These are phyloP conservation scores for Clamator glandarius DNA, from an alignment of 2,797 vertebrate species.

Conservation along the genomic window DNA sequence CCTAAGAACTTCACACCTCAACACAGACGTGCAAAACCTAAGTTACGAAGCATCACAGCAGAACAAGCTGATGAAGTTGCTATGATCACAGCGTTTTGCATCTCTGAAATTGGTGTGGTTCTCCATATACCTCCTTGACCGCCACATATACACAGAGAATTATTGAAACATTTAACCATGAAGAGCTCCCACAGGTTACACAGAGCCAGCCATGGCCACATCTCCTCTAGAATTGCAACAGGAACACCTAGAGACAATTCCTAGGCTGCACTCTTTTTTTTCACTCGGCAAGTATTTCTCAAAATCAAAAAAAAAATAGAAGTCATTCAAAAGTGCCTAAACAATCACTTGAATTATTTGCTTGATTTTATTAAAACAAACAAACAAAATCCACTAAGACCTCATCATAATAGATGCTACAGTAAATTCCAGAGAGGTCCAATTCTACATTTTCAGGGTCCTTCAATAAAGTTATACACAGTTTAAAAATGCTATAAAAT, in stretches of 20 bases:
- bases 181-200: not conserved
- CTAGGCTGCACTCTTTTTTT: not conserved
- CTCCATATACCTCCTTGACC: not conserved
- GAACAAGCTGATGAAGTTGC: not conserved
- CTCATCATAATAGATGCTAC: not conserved
- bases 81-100: not conserved
- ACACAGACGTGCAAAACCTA: fast-evolving
- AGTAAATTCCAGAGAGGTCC: not conserved
- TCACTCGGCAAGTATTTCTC: not conserved
- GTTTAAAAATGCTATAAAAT: not conserved
- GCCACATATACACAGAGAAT: not conserved
- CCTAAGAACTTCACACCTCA: not conserved
- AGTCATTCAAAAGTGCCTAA: not conserved
- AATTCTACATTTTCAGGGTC: not conserved
- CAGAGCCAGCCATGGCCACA: not conserved
- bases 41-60: not conserved
- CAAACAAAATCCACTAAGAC: not conserved
- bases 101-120: not conserved
- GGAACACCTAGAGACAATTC: not conserved
- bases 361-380: not conserved
- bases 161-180: not conserved
- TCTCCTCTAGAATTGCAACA: not conserved
- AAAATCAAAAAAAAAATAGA: not conserved
- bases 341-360: not conserved
- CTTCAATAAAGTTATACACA: not conserved